Evolutionary conservation across 1,140 invertebrate genomes (phyloP).

Genomic region (Saxidomus purpurata): DNA sequence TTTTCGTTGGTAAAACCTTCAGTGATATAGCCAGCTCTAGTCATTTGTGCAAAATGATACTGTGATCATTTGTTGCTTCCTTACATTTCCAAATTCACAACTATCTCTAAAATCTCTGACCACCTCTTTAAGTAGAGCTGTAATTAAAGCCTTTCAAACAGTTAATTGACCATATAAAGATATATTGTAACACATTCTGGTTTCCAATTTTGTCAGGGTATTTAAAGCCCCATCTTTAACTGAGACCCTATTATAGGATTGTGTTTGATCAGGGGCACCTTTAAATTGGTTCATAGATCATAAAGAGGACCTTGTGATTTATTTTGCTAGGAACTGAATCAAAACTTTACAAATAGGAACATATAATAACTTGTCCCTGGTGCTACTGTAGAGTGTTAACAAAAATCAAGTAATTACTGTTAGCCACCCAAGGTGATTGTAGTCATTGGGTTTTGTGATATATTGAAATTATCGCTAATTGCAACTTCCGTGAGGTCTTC

Average conservation of each 20-base stretch:
- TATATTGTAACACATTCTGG: not conserved
- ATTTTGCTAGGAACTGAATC: not conserved
- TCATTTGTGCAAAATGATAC: too few relatives aligned
- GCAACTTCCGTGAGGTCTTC: not conserved
- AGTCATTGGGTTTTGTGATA: not conserved
- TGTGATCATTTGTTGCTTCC: not conserved
- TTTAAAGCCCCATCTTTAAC: not conserved
- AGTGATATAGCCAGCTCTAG: too few relatives aligned
- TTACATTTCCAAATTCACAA: not conserved
- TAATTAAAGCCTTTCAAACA: not conserved
- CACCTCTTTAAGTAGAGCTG: not conserved
- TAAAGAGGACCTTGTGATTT: not conserved
- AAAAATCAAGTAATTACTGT: not conserved
- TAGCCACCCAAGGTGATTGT: slow-evolving; percentile 5
- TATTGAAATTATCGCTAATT: not conserved
- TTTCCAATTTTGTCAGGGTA: not conserved
- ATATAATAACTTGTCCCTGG: not conserved
- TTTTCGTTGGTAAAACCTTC: too few relatives aligned
- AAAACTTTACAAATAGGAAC: not conserved
- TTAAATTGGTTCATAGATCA: not conserved
- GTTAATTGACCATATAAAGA: slow-evolving; percentile 18
- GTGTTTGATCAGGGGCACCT: not conserved
- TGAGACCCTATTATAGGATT: not conserved
- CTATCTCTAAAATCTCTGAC: slow-evolving; percentile 2
- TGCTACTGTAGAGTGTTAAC: slow-evolving; percentile 1